These are phyloP conservation scores for Rhinoraja longicauda DNA, from an alignment of 2,797 vertebrate species.

Conservation along the genomic window DNA sequence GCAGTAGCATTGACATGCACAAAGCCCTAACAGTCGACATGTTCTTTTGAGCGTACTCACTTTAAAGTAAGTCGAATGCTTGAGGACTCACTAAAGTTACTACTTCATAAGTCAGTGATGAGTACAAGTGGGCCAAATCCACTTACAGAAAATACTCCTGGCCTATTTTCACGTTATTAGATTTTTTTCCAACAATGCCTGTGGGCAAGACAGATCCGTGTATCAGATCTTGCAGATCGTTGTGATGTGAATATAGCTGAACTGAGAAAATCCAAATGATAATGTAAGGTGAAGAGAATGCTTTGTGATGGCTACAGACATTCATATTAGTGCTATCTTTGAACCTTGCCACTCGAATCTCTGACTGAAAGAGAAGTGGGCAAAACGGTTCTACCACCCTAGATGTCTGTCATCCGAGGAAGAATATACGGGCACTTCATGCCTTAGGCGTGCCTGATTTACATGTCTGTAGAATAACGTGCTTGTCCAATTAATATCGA, in stretches of 20 bases:
- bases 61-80: too few species aligned
- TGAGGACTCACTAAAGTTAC: too few species aligned
- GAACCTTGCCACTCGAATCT: not conserved
- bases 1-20: too few species aligned
- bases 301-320: not conserved
- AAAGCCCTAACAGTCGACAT: too few species aligned
- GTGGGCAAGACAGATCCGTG: not conserved
- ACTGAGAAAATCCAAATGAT: not conserved
- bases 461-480: too few species aligned
- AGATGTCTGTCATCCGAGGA: not conserved
- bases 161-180: not conserved
- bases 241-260: not conserved
- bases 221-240: not conserved
- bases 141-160: not conserved
- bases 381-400: not conserved
- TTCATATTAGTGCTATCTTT: not conserved
- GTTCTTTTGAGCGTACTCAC: too few species aligned
- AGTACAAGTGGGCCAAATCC: not conserved
- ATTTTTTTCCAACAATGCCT: not conserved
- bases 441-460: too few species aligned
- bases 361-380: not conserved
- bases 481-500: too few species aligned
- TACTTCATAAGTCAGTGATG: too few species aligned
- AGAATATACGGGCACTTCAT: not conserved
- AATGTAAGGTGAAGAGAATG: not conserved